A percentile compares a stretch with the other conserved stretches of the same genome.
Evolutionary conservation across 2,888 invertebrate genomes (phyloP).

Genomic region (Acleris cristana): DNA sequence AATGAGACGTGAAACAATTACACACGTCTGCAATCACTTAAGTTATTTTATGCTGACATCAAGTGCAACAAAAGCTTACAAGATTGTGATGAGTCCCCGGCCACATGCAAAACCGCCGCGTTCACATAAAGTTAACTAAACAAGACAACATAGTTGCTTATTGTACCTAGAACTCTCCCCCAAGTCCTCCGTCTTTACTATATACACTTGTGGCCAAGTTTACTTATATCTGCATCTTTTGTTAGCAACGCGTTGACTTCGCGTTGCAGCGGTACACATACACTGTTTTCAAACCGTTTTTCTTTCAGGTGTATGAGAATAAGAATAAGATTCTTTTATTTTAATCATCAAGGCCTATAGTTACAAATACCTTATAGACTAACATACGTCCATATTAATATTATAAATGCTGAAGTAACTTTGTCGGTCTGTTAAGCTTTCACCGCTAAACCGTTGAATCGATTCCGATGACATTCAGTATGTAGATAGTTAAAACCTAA

Average conservation of each 20-base stretch:
- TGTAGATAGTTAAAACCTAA: too few species aligned
- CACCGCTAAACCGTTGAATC: too few species aligned
- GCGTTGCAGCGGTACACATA: conserved; percentile 3
- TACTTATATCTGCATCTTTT: conserved; percentile 28
- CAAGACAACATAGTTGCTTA: conserved; percentile 15
- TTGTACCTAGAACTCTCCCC: background rate
- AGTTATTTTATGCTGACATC: background rate
- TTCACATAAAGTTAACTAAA: background rate
- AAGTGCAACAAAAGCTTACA: background rate
- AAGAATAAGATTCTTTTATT: too few species aligned
- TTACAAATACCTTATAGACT: too few species aligned
- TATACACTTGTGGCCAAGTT: conserved; percentile 23
- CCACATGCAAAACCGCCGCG: background rate
- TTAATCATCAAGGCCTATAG: too few species aligned
- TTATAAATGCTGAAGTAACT: too few species aligned
- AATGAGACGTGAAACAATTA: too few species aligned
- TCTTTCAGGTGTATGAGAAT: conserved; percentile 1
- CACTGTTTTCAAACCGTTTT: conserved; percentile 22
- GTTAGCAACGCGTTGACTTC: conserved; percentile 5
- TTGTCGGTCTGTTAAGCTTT: too few species aligned
- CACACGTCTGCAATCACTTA: too few species aligned
- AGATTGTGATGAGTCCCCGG: too few species aligned
- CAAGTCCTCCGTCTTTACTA: conserved; percentile 16
- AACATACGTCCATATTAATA: too few species aligned
- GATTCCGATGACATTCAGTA: too few species aligned